A percentile compares a stretch with the other conserved stretches of the same genome.
These are phyloP conservation scores for Scleropages formosus DNA, from an alignment of 2,797 vertebrate genomes.

Conservation along the genomic window DNA sequence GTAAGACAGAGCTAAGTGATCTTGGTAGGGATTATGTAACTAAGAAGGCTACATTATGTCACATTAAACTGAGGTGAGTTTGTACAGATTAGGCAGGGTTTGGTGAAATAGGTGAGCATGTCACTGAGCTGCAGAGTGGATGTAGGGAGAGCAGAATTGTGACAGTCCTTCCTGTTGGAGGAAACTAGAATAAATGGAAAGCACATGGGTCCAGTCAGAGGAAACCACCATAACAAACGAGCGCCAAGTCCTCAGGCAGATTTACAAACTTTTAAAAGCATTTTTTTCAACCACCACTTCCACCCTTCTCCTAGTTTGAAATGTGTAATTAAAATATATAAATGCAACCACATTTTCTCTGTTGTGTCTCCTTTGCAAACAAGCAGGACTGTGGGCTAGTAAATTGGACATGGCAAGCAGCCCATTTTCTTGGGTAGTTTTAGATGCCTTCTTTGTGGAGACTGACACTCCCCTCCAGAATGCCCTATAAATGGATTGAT, in stretches of 20 bases:
- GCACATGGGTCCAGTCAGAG: conserved; percentile 42
- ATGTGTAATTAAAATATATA: neutral
- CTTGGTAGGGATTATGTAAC: conserved; percentile 39
- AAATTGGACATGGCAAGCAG: too few relatives aligned
- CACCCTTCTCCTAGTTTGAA: neutral
- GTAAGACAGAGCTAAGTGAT: neutral
- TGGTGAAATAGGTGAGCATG: neutral
- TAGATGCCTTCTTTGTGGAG: too few relatives aligned
- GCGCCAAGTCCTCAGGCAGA: conserved; percentile 32
- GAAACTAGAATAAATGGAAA: conserved; percentile 47
- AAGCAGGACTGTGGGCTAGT: too few relatives aligned
- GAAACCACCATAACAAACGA: conserved; percentile 43
- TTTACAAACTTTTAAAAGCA: conserved; percentile 25
- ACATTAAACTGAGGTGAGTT: conserved; percentile 45
- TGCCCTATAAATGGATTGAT: too few relatives aligned
- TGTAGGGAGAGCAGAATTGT: neutral
- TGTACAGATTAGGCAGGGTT: too few relatives aligned
- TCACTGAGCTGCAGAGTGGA: neutral
- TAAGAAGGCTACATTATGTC: conserved; percentile 41
- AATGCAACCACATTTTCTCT: neutral
- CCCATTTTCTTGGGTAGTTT: too few relatives aligned
- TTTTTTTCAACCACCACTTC: neutral
- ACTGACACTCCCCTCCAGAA: too few relatives aligned
- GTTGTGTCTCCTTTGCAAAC: neutral
- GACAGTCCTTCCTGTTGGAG: conserved; percentile 48